These are phyloP conservation scores for Berghia stephanieae DNA, from an alignment of 1,140 invertebrate species.

Conservation along the genomic window DNA sequence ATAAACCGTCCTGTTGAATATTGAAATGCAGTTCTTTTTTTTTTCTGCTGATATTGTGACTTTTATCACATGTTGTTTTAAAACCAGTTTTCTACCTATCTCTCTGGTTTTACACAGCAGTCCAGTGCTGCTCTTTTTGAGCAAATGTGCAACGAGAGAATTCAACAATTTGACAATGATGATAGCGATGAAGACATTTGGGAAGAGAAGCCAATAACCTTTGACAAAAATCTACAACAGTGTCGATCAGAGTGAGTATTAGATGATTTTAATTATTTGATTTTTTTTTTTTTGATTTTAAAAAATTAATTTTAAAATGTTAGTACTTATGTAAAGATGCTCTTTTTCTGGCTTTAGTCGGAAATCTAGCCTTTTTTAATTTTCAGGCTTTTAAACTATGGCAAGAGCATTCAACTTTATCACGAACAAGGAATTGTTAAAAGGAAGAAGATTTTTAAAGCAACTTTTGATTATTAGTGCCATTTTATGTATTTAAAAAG, in stretches of 20 bases:
- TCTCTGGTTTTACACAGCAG: conserved; percentile 53
- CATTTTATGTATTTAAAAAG: background rate
- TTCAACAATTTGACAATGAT: conserved; percentile 69
- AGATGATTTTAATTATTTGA: no score
- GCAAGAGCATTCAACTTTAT: background rate
- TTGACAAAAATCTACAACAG: conserved; percentile 49
- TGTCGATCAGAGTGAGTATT: conserved; percentile 48
- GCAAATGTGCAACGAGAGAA: conserved; percentile 69
- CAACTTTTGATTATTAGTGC: background rate
- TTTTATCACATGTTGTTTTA: conserved; percentile 13
- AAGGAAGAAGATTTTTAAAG: background rate
- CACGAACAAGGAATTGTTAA: background rate
- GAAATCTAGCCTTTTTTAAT: no score
- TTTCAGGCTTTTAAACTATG: background rate
- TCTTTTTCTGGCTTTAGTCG: background rate
- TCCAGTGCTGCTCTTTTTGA: conserved; percentile 70
- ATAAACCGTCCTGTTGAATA: no score
- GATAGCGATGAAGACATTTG: conserved; percentile 68
- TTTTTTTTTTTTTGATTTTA: no score
- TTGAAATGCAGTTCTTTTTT: no score
- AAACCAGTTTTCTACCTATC: conserved; percentile 10
- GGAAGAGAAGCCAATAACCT: conserved; percentile 68
- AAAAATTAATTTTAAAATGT: background rate
- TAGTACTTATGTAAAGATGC: background rate
- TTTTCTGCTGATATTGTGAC: no score